Evolutionary conservation across 2,797 vertebrate genomes (phyloP).

Genomic region (Phrynocephalus guinanensis): DNA sequence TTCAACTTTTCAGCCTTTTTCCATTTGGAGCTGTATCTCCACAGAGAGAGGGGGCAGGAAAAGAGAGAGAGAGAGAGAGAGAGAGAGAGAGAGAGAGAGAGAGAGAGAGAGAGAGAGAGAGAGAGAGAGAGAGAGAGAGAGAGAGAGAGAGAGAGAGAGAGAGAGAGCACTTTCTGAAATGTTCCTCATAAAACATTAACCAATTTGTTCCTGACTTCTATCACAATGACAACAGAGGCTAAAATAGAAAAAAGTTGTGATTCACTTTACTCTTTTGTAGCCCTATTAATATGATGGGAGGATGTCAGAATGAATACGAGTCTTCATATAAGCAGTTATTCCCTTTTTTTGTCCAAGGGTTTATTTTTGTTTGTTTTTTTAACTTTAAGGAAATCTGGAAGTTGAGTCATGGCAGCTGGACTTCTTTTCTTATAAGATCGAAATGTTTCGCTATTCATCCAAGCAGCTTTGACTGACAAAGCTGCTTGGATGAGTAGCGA

Average conservation of each 20-base stretch:
- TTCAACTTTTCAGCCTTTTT: conserved; percentile 43
- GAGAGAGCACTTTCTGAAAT: background rate
- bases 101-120: no score
- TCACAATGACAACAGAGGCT: conserved; percentile 28
- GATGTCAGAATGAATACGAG: conserved; percentile 47
- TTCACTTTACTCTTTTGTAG: conserved; percentile 50
- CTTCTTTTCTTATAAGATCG: no score
- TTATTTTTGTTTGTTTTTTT: background rate
- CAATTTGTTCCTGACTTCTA: conserved; percentile 47
- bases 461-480: no score
- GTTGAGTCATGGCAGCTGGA: no score
- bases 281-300: conserved; percentile 46
- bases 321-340: conserved; percentile 37
- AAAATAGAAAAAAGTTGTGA: conserved; percentile 29
- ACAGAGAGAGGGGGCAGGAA: background rate
- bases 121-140: no score
- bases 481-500: no score
- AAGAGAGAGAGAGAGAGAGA: no score
- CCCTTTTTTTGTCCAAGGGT: conserved; percentile 9
- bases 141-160: no score
- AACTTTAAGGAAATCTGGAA: background rate
- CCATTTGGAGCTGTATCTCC: conserved; percentile 35
- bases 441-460: no score
- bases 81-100: background rate
- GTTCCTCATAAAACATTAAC: conserved; percentile 28